These are phyloP conservation scores for Lingula anatina DNA, from an alignment of 2,888 invertebrate genomes.

Conservation along the genomic window DNA sequence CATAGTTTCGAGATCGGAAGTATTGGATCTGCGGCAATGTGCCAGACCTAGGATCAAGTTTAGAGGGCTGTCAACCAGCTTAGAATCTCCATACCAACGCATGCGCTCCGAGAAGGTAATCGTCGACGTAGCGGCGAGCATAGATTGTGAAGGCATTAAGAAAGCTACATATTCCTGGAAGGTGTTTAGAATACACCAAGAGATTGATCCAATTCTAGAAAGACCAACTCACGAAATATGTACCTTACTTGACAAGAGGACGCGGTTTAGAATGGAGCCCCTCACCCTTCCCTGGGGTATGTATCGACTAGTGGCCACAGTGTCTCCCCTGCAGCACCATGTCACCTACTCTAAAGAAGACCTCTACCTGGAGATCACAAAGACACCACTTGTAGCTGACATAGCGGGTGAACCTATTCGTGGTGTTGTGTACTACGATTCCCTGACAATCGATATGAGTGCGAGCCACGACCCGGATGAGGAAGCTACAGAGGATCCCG, in stretches of 20 bases:
- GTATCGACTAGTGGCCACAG: slow-evolving; percentile 31
- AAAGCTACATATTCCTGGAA: slow-evolving; percentile 29
- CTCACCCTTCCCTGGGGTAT: slow-evolving; percentile 27
- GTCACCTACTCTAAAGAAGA: slow-evolving; percentile 14
- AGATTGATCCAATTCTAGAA: slow-evolving; percentile 18
- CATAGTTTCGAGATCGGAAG: too few species aligned
- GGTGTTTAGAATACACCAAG: slow-evolving; percentile 14
- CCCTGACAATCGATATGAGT: neutral
- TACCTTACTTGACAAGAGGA: slow-evolving; percentile 15
- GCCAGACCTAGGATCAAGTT: too few species aligned
- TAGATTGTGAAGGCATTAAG: slow-evolving; percentile 14
- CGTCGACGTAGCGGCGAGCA: slow-evolving; percentile 17
- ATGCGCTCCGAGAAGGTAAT: slow-evolving; percentile 26
- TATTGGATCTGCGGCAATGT: too few species aligned
- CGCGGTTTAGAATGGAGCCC: slow-evolving; percentile 19
- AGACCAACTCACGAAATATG: slow-evolving; percentile 24
- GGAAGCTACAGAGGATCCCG: neutral
- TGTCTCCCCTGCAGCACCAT: slow-evolving; percentile 22
- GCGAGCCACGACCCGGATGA: neutral
- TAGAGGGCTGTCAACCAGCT: too few species aligned
- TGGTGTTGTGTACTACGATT: neutral
- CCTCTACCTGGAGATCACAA: slow-evolving; percentile 10
- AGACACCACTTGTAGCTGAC: neutral
- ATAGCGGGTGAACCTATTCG: neutral
- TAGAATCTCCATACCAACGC: slow-evolving; percentile 10